Evolutionary conservation across 23 tunicate genomes (phyloP).

Genomic region (Ascidia mentula): DNA sequence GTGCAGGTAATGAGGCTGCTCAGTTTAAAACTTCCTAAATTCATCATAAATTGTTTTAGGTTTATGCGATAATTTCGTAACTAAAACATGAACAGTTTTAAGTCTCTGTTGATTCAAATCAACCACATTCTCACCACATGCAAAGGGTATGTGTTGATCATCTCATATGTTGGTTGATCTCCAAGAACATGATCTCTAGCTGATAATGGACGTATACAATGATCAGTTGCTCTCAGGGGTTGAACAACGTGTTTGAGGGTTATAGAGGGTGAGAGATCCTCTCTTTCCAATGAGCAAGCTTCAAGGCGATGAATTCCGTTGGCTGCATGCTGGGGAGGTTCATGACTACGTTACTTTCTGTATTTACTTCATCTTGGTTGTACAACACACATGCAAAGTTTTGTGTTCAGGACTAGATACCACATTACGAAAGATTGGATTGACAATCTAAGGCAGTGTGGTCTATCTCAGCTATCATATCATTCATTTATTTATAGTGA

Average conservation of each 20-base stretch:
- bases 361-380: no score
- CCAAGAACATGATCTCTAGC: constrained; percentile 58
- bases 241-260: constrained; percentile 65
- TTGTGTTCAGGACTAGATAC: no score
- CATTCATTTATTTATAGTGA: no score
- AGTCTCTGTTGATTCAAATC: no score
- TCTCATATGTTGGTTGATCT: constrained; percentile 61
- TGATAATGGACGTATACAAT: constrained; percentile 44
- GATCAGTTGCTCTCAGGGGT: constrained; percentile 62
- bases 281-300: constrained; percentile 36
- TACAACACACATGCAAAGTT: no score
- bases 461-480: no score
- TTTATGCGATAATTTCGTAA: no score
- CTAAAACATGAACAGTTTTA: no score
- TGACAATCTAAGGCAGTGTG: no score
- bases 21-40: not conserved
- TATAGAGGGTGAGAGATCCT: constrained; percentile 63
- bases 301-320: constrained; percentile 71
- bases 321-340: constrained; percentile 85
- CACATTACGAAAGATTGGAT: no score
- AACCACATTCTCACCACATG: constrained; percentile 60
- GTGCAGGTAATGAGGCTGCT: no score
- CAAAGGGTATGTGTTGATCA: constrained; percentile 79
- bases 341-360: no score
- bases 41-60: not conserved